A percentile compares a stretch with the other conserved stretches of the same genome.
Conservation (phyloP, 1,140 invertebrate species). For the Solen grandis region DNA sequence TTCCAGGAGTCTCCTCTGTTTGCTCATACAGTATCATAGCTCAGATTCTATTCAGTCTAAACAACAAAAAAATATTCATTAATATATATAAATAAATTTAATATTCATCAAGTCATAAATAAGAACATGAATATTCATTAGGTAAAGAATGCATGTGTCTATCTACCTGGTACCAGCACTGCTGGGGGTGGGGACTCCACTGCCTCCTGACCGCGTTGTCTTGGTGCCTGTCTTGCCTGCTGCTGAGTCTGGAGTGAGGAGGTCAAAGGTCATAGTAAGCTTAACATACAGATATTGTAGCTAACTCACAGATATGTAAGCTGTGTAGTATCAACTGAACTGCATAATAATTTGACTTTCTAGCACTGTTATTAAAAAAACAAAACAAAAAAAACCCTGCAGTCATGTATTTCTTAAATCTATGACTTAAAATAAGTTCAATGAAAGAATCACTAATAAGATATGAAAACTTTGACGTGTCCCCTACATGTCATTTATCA, state of each 20-base stretch:
- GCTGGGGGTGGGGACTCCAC: slow-evolving; percentile 38
- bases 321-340: background rate
- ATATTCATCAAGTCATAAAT: background rate
- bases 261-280: background rate
- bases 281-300: background rate
- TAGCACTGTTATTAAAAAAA: background rate
- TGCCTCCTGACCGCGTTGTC: slow-evolving; percentile 37
- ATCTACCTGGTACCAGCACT: slow-evolving; percentile 40
- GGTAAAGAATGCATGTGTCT: background rate
- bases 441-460: too few relatives aligned
- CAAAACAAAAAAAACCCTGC: background rate
- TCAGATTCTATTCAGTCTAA: background rate
- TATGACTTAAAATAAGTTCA: too few relatives aligned
- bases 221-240: slow-evolving; percentile 34
- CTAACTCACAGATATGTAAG: background rate
- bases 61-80: background rate
- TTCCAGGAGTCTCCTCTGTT: background rate
- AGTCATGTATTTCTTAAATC: background rate
- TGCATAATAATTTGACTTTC: background rate
- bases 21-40: background rate
- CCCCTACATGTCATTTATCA: too few relatives aligned
- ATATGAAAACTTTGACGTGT: too few relatives aligned
- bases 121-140: background rate
- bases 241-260: slow-evolving; percentile 40
- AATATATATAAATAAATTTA: background rate